phyloP scores from a whole-genome alignment of 2,797 vertebrate genomes.

The Semotilus atromaculatus region DNA sequence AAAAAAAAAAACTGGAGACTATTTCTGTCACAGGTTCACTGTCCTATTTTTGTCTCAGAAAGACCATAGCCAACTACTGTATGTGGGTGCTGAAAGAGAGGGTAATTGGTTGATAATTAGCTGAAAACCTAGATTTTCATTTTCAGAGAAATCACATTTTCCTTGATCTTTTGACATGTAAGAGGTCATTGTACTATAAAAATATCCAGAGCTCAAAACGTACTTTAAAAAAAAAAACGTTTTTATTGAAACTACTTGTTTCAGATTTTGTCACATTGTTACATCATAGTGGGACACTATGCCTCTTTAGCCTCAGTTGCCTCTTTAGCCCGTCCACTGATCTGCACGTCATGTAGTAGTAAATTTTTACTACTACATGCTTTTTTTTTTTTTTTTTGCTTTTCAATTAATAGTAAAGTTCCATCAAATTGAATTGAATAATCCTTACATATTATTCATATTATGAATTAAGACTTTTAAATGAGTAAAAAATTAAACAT shows the following conservation, averaged over 20 bases:
- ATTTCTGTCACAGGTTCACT: constrained; percentile 24
- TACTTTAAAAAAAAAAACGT: not conserved
- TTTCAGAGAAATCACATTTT: not conserved
- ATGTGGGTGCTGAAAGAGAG: not conserved
- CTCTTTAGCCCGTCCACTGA: not conserved
- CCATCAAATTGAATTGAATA: no score
- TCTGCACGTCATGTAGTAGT: not conserved
- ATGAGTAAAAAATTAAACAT: no score
- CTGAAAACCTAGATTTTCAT: not conserved
- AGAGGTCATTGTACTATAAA: not conserved
- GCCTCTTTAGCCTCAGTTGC: not conserved
- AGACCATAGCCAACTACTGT: not conserved
- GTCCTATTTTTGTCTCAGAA: constrained; percentile 22
- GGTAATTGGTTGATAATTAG: not conserved
- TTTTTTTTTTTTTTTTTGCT: no score
- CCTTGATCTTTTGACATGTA: not conserved
- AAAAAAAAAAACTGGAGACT: not conserved
- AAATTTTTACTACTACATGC: no score
- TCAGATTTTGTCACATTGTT: not conserved
- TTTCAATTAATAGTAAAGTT: no score
- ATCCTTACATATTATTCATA: no score
- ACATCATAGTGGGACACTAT: not conserved
- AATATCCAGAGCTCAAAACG: not conserved
- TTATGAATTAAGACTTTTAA: no score
- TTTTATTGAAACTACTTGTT: not conserved